Evolutionary conservation across 2,113 vertebrate species (phyloP).

Genomic region (Pampusana beccarii): DNA sequence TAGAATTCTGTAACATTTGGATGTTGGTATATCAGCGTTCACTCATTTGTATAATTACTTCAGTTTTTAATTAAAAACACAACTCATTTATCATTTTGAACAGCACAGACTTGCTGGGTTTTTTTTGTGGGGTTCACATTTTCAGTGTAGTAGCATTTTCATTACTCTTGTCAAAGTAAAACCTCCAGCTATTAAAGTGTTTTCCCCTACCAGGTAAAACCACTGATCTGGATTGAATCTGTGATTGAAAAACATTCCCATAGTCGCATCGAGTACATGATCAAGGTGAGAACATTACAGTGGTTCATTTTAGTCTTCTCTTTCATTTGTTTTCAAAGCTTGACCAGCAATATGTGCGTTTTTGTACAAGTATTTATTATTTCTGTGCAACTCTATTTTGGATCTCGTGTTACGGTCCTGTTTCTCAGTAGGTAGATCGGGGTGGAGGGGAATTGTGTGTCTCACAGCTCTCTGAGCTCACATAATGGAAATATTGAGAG

Average conservation of each 20-base stretch:
- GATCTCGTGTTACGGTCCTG: too few relatives aligned
- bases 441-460: background rate
- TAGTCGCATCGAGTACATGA: constrained; percentile 99
- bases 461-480: background rate
- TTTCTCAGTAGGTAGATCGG: fast-evolving
- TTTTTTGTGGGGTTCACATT: background rate
- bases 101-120: background rate
- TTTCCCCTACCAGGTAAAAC: constrained; percentile 84
- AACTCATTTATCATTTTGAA: background rate
- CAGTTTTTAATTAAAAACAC: background rate
- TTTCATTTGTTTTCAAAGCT: background rate
- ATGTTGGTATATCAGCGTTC: fast-evolving
- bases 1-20: background rate
- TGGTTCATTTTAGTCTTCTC: background rate
- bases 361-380: background rate
- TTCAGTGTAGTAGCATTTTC: background rate
- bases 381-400: background rate
- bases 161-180: background rate
- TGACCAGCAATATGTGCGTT: background rate
- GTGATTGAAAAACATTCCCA: constrained; percentile 99
- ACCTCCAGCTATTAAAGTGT: background rate
- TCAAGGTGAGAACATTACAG: constrained; percentile 82
- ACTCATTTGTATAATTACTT: background rate
- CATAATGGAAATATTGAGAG: background rate
- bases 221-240: constrained; percentile 97